A percentile compares a stretch with the other conserved stretches of the same genome.
phyloP scores from a whole-genome alignment of 2,797 vertebrate genomes.

The Syndactyla subalaris region DNA sequence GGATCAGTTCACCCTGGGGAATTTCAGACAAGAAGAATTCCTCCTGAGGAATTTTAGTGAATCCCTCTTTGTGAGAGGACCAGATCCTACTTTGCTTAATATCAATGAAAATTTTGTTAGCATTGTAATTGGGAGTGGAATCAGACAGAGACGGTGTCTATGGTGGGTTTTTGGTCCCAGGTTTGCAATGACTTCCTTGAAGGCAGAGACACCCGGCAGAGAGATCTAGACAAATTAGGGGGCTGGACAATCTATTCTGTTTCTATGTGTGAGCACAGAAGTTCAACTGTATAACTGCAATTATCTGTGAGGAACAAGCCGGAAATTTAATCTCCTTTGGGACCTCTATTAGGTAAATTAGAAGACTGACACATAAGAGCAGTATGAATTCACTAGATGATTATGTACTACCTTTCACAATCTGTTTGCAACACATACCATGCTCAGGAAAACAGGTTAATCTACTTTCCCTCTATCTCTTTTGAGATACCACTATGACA shows the following conservation, averaged over 20 bases:
- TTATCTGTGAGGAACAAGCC: neutral
- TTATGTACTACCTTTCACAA: neutral
- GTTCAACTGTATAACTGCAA: neutral
- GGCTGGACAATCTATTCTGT: neutral
- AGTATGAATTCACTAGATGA: neutral
- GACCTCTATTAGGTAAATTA: neutral
- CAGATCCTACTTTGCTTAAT: neutral
- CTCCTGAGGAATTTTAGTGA: neutral
- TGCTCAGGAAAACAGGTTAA: neutral
- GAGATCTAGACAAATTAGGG: neutral
- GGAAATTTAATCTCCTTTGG: conserved; percentile 4
- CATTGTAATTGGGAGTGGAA: neutral
- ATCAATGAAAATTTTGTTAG: neutral
- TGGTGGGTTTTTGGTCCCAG: neutral
- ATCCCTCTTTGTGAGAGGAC: neutral
- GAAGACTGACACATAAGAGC: neutral
- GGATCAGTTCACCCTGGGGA: neutral
- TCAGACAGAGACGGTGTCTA: neutral
- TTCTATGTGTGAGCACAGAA: neutral
- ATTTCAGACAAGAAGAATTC: neutral
- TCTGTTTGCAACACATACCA: neutral
- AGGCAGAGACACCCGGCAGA: neutral
- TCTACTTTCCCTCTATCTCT: neutral
- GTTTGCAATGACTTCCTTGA: neutral
- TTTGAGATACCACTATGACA: neutral